Evolutionary conservation across 2,888 invertebrate genomes (phyloP), one percentile per base, ranked within the genome.

Genomic region (Eupeodes luniger): DNA sequence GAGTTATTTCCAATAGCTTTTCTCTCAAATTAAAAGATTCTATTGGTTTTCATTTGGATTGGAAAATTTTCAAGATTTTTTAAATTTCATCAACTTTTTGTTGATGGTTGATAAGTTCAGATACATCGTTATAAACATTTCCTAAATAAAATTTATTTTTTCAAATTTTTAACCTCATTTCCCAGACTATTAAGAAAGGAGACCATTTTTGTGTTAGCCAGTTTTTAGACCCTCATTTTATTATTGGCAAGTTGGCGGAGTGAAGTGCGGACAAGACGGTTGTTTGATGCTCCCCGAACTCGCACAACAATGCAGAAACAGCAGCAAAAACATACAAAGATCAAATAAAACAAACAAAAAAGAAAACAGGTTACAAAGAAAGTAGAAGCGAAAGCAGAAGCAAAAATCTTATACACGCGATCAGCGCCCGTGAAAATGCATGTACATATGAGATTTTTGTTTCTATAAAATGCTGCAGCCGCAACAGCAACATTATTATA

Each of bases 311-410:
- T 85, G 75, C 66, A 64, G 40, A 51, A 64, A 40, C 51, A 55
- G 40, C 57, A 57, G 44, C 19, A 72, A 44, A 9, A 11, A 51
- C 27, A 72, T 57, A 51, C 27, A 64, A 44, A 62, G 61, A 66
- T 64, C 40, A 40, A 9, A 27, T 27, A 27, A 40, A 40, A 40
- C 40, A 40, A 40, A 40, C 40, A 40, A 40, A 11, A 55, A 47
- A 57, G 12, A 59, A 14, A 88, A 88, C 88, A 81, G 77, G 88
- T 88, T 88, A 81, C 78, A 74, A 88, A 81, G 88, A 88, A 88
- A 88, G 88, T 88, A 75, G 88, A 85, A 85, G 85, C 88, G 88
- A 88, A 88, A 88, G 88, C 88, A 81, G 74, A 88, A 64, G 88
- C 77, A 85, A 88, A 88, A 85, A 88, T 85, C 70, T 81, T 81